Conservation (phyloP, 2,113 vertebrate species). For the Panurus biarmicus region DNA sequence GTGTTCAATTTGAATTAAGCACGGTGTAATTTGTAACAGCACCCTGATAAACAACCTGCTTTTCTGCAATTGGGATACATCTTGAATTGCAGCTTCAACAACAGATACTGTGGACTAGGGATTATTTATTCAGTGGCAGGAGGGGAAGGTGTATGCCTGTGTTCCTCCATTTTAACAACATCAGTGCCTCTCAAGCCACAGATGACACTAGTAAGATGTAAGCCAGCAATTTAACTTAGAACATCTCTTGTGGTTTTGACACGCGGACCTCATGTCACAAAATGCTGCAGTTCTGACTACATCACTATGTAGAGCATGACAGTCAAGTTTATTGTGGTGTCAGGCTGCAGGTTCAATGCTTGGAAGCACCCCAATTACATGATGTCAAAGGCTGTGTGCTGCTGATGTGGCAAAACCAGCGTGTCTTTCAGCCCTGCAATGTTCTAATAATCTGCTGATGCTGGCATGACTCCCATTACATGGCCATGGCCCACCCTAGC, state of each 20-base stretch:
- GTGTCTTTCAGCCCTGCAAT: background rate
- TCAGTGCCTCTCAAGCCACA: background rate
- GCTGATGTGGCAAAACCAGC: slow-evolving; percentile 35
- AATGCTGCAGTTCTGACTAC: background rate
- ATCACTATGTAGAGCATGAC: background rate
- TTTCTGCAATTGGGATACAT: background rate
- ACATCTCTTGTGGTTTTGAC: background rate
- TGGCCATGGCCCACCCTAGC: background rate
- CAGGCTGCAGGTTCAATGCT: background rate
- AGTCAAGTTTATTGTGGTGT: background rate
- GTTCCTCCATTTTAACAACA: background rate
- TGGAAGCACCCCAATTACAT: slow-evolving; percentile 48
- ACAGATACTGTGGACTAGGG: background rate
- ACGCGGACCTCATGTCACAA: background rate
- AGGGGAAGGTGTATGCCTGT: background rate
- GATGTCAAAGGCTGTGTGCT: slow-evolving; percentile 36
- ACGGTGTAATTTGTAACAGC: background rate
- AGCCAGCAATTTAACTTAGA: background rate
- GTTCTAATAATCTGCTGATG: slow-evolving; percentile 14
- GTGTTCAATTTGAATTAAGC: background rate
- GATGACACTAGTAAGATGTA: background rate
- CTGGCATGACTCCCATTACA: background rate
- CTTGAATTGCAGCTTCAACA: background rate
- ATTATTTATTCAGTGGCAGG: background rate
- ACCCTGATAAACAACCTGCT: background rate